These are phyloP conservation scores for Hesperia comma DNA, from an alignment of 2,888 invertebrate genomes.

Conservation along the genomic window DNA sequence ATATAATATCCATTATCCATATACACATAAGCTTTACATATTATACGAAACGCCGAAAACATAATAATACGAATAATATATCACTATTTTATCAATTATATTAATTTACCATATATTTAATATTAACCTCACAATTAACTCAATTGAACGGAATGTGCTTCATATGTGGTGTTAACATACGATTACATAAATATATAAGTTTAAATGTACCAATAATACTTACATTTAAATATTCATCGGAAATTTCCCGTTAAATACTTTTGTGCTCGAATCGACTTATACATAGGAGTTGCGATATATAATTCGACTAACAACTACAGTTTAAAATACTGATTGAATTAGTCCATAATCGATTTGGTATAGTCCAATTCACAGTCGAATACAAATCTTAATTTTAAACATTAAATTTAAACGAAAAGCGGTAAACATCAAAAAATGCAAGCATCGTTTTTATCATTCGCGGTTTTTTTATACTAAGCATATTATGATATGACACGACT, in stretches of 20 bases:
- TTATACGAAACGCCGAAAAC: constrained; percentile 20
- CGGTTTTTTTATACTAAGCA: constrained; percentile 59
- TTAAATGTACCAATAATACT: constrained; percentile 65
- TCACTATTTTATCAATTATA: constrained; percentile 51
- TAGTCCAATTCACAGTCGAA: constrained; percentile 39
- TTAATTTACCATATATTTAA: constrained; percentile 43
- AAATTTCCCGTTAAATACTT: constrained; percentile 65
- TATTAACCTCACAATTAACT: constrained; percentile 51
- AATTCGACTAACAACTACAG: constrained; percentile 59
- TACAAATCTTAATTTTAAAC: constrained; percentile 28
- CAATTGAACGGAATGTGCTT: constrained; percentile 81
- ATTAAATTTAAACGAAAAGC: constrained; percentile 43
- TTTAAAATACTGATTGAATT: constrained; percentile 64
- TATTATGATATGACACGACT: constrained; percentile 66
- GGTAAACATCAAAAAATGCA: constrained; percentile 56
- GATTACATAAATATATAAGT: constrained; percentile 43
- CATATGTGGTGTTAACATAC: constrained; percentile 66
- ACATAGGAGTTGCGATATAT: constrained; percentile 60
- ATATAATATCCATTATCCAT: constrained; percentile 1
- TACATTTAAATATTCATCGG: constrained; percentile 57
- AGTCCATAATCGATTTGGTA: constrained; percentile 45
- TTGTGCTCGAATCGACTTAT: constrained; percentile 74
- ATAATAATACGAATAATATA: constrained; percentile 24
- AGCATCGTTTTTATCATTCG: constrained; percentile 50
- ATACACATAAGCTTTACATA: constrained; percentile 28